Evolutionary conservation across 2,888 invertebrate species (phyloP), one percentile per base, ranked within the genome.

Genomic region (Mellilla xanthometata): DNA sequence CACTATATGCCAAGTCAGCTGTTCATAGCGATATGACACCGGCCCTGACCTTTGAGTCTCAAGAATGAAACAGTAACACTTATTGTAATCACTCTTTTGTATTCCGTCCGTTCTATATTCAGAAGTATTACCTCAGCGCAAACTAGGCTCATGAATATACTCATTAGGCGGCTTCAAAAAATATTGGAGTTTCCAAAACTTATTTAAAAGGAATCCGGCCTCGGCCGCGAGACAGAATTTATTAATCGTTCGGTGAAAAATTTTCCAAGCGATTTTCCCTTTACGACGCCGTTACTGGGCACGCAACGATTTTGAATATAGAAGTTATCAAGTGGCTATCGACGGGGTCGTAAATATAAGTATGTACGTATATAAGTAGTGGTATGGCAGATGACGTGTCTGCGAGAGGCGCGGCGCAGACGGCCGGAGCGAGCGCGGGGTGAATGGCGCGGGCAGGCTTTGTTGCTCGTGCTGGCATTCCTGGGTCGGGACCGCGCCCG

Each of bases 401-500:
- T 68, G 72, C 15, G 68, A 33, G 71, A 66, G 64, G 69, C 71
- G 69, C 23, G 26, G 33, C 9, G 26, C 12, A 11, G 74, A 74
- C 72, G 74, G 68, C 54, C 65, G 64, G 57, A 56, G 49, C 2
- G 81, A 5, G 24, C 8, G 81, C 70, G 81, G 83, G 84, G 81
- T 84, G 85, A 84, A 85, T 84, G 86, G 78, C 79, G 76, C 81
- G 76, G 68, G 78, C 72, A 85, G 85, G 81, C 88, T 87, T 86
- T 85, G 88, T 87, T 86, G 83, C 80, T 86, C 76, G 81, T 75
- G 76, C 81, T 85, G 84, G 85, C 85, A 88, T 88, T 88, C 88
- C 88, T 83, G 76, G 86, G 86, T 86, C 80, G 84, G 86, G 87
- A 81, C 81, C 59, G 69, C 62, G 65, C 58, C 61, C 58, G 57